Evolutionary conservation across 2,113 vertebrate species (phyloP).

Genomic region (Pelodiscus sinensis): DNA sequence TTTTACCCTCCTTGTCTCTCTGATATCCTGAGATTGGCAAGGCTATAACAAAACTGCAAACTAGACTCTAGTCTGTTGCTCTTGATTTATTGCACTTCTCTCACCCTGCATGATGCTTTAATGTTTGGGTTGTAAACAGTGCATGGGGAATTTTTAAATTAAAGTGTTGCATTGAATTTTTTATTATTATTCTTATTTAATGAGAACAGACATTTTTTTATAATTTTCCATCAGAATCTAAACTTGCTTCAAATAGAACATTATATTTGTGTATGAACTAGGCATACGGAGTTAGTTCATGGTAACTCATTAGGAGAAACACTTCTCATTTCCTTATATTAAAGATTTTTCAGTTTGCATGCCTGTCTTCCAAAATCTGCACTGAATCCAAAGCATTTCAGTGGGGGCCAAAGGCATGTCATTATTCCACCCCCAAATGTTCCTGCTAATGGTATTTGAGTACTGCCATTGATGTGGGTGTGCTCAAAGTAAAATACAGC

Average conservation of each 20-base stretch:
- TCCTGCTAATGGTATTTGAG: not conserved
- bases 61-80: no score
- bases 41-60: no score
- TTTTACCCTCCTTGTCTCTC: no score
- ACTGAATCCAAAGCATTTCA: not conserved
- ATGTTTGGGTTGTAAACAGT: not conserved
- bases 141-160: not conserved
- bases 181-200: not conserved
- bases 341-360: not conserved
- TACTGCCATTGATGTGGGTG: not conserved
- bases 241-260: not conserved
- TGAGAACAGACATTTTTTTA: not conserved
- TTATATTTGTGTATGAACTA: not conserved
- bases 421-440: conserved; percentile 13
- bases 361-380: not conserved
- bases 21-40: no score
- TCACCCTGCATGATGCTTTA: no score
- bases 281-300: not conserved
- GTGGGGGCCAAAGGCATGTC: not conserved
- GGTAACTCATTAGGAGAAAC: not conserved
- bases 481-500: not conserved
- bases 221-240: not conserved
- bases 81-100: no score
- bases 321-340: not conserved
- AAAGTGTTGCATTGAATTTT: not conserved